phyloP scores from a whole-genome alignment of 2,888 invertebrate genomes.

The Belgica antarctica region DNA sequence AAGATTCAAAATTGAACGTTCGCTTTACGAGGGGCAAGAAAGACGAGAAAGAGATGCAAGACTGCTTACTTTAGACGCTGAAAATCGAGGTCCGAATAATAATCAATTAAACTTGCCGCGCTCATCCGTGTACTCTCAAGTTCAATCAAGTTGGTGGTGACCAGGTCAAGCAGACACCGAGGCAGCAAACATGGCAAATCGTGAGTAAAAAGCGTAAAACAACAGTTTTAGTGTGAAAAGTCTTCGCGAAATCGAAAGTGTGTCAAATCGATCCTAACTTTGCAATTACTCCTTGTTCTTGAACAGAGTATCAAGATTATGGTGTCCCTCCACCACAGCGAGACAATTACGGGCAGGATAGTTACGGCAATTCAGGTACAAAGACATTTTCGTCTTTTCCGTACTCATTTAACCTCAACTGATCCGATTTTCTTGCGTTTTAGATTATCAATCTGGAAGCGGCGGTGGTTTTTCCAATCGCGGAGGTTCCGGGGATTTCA shows the following conservation, averaged over 20 bases:
- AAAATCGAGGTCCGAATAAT: not conserved
- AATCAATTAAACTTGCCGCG: not conserved
- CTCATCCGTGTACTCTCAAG: not conserved
- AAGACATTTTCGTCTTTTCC: not conserved
- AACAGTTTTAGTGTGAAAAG: not conserved
- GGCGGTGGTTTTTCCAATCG: not conserved
- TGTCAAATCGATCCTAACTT: not conserved
- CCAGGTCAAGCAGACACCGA: not conserved
- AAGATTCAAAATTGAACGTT: not conserved
- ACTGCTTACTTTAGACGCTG: not conserved
- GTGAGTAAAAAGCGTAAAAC: slow-evolving; percentile 25
- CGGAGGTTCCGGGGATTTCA: not conserved
- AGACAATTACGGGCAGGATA: not conserved
- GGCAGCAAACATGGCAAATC: slow-evolving; percentile 33
- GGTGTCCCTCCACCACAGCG: slow-evolving; percentile 4
- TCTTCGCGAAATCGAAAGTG: slow-evolving; percentile 6
- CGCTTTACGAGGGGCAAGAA: not conserved
- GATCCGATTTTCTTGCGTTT: not conserved
- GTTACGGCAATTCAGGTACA: slow-evolving; percentile 15
- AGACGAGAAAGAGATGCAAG: not conserved
- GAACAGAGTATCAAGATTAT: slow-evolving; percentile 22
- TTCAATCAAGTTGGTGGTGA: not conserved
- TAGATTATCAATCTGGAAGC: slow-evolving; percentile 19
- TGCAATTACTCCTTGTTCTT: not conserved
- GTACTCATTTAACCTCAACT: not conserved